These are phyloP conservation scores for Myrmophylax atrothorax DNA, from an alignment of 2,113 vertebrate species.

Conservation along the genomic window DNA sequence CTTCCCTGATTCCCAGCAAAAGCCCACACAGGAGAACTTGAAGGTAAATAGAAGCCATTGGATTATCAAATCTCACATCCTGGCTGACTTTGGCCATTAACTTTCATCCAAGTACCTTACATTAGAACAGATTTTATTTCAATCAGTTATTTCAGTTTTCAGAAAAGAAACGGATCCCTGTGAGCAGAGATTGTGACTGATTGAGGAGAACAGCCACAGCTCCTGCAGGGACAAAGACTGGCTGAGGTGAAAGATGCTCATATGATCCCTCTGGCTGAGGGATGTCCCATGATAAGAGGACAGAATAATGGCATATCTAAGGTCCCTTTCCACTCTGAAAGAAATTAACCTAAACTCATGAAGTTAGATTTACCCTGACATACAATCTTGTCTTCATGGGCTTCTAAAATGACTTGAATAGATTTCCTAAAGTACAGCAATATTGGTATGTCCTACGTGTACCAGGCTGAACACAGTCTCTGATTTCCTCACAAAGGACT, in stretches of 20 bases:
- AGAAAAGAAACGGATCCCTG: not conserved
- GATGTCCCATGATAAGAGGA: not conserved
- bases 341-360: not conserved
- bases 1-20: not conserved
- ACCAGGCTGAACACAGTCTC: not conserved
- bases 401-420: not conserved
- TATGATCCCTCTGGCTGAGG: not conserved
- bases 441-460: not conserved
- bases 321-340: not conserved
- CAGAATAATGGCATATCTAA: not conserved
- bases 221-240: not conserved
- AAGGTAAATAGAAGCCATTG: not conserved
- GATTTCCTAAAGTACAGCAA: not conserved
- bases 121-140: not conserved
- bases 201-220: not conserved
- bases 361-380: constrained; percentile 15
- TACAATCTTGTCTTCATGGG: not conserved
- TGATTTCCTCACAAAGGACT: not conserved
- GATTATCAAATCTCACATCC: not conserved
- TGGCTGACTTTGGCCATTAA: not conserved
- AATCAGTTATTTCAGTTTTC: not conserved
- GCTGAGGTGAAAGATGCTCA: not conserved
- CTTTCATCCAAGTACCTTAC: not conserved
- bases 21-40: not conserved
- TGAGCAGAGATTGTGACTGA: not conserved